Base-by-base conservation (phyloP, 2,797 vertebrate species). In the Sebastolobus altivelis region DNA sequence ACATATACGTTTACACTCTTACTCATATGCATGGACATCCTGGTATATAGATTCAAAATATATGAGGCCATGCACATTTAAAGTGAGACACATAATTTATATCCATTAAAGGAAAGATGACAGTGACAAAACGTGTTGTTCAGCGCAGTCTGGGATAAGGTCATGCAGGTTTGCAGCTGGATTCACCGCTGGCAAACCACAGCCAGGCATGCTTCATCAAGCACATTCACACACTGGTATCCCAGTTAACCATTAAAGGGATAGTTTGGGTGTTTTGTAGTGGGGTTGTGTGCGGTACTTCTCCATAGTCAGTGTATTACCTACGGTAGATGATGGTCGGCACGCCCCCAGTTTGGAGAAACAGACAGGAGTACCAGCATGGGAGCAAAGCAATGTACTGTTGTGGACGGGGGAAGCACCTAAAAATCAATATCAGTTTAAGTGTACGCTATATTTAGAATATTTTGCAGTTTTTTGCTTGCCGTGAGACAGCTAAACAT, bases 151-250 rank as follows among this genome's bases (percentile, higher is more conserved):
- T 77, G 75, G 63, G 38, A 89, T 75, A 81, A 80, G 52, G 82
- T 37, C 93, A 93, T 94, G 92, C 93, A 88, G 70, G 77, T 85
- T 86, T 88, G 72, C 16, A 46, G 10, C 56, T 22, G 76, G 83
- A 87, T 81, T 67, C 84, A 86, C 49, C 84, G 72, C 66, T 56
- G 75, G 72, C 84, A 86, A 90, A 92, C 86, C 90, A 88, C 66
- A 83, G 84, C 83, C 75, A 59, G 72, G 79, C 93, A 94, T 92
- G 90, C 91, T 87, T 88, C 69, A 82, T 38, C 54, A 76, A 88
- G 83, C 82, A 80, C 79, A 75, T 20, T 71, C 63, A 82, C 72
- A 77, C 81, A 80, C 58, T 37, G 86, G 56, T 12, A 52, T 85
- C 52, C 75, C 49, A 52, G 71, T 58, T 78, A 60, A 86, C 86